Conservation (phyloP, 1,140 invertebrate species). For the Atopsyche davidsoni region DNA sequence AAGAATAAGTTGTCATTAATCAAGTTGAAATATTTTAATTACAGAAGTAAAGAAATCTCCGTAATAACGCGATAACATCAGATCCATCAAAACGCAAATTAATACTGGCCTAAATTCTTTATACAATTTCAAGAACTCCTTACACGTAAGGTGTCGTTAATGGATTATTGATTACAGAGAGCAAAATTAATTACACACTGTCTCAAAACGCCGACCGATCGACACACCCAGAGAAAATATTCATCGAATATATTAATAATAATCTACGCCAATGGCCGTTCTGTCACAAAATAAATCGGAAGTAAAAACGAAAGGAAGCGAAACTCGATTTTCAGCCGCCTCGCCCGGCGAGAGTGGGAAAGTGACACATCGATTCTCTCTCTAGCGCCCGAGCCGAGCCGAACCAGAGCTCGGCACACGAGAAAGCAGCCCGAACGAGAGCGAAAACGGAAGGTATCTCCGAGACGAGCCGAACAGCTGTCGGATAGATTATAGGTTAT, state of each 20-base stretch:
- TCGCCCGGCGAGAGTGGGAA: not conserved
- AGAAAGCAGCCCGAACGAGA: not conserved
- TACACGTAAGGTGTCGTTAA: not conserved
- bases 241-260: too few species aligned
- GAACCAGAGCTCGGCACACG: not conserved
- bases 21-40: too few species aligned
- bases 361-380: too few species aligned
- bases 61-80: too few species aligned
- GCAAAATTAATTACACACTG: not conserved
- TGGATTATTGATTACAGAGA: not conserved
- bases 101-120: conserved; percentile 1
- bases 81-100: not conserved
- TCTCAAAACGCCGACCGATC: not conserved
- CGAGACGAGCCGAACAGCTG: too few species aligned
- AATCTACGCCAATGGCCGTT: too few species aligned
- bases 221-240: not conserved
- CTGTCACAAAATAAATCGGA: not conserved
- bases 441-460: too few species aligned
- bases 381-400: too few species aligned
- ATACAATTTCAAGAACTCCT: conserved; percentile 1
- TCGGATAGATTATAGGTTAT: too few species aligned
- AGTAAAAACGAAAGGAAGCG: conserved; percentile 1
- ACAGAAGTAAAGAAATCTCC: too few species aligned
- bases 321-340: not conserved
- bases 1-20: too few species aligned